Evolutionary conservation across 2,888 invertebrate genomes (phyloP).

Genomic region (Choristoneura rosaceana): DNA sequence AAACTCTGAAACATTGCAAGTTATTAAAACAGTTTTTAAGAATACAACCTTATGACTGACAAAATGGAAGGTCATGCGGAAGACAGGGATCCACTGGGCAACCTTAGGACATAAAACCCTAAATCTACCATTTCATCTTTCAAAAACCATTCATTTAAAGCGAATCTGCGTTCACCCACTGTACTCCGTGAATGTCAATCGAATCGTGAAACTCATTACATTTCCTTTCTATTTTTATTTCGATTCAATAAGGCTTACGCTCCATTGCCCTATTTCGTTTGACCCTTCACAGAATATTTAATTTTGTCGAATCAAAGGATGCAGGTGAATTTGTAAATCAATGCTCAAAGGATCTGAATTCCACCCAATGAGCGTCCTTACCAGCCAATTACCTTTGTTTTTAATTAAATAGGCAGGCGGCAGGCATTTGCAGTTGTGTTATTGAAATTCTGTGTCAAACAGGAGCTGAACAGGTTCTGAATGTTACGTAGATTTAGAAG

Average conservation of each 20-base stretch:
- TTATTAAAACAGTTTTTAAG: too few relatives aligned
- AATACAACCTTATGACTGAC: too few relatives aligned
- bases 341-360: neutral
- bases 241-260: neutral
- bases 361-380: neutral
- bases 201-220: neutral
- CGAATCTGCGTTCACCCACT: neutral
- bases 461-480: too few relatives aligned
- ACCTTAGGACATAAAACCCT: too few relatives aligned
- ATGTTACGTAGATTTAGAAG: too few relatives aligned
- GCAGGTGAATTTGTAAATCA: conserved; percentile 1
- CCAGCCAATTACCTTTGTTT: conserved; percentile 14
- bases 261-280: neutral
- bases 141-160: too few relatives aligned
- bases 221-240: neutral
- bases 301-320: conserved; percentile 3
- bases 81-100: too few relatives aligned
- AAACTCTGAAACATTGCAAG: too few relatives aligned
- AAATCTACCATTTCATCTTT: too few relatives aligned
- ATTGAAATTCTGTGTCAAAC: too few relatives aligned
- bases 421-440: too few relatives aligned
- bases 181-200: neutral
- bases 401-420: conserved; percentile 6
- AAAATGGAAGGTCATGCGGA: too few relatives aligned
- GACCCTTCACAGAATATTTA: conserved; percentile 14